These are phyloP conservation scores for Microtus richardsoni DNA, from an alignment of 2,113 vertebrate genomes.

Conservation along the genomic window DNA sequence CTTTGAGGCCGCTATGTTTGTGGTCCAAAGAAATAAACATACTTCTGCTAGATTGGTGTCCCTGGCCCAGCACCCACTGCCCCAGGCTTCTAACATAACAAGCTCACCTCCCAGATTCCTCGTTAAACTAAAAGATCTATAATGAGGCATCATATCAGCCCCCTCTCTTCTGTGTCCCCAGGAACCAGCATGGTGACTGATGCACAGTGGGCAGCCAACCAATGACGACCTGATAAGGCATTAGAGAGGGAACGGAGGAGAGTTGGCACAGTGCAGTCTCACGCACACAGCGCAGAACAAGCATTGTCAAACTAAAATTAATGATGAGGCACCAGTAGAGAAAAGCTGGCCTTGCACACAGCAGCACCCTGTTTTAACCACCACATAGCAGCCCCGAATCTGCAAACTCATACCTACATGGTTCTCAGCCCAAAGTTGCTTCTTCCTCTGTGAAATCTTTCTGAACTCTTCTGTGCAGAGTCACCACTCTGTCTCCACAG, in stretches of 20 bases:
- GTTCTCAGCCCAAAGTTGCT: not conserved
- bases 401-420: not conserved
- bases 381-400: not conserved
- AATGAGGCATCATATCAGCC: fast-evolving
- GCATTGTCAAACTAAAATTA: not conserved
- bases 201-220: not conserved
- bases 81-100: not conserved
- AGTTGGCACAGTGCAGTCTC: not conserved
- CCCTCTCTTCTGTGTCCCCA: not conserved
- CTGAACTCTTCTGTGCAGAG: not conserved
- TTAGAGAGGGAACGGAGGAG: not conserved
- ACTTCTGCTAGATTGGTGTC: no score
- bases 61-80: not conserved
- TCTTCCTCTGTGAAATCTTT: not conserved
- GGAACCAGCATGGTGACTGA: not conserved
- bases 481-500: fast-evolving
- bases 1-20: not conserved
- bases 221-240: not conserved
- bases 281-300: no score
- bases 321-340: not conserved
- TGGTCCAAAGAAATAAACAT: not conserved
- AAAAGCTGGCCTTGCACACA: not conserved
- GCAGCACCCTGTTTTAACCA: not conserved
- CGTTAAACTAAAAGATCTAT: not conserved
- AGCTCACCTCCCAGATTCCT: not conserved